A percentile compares a stretch with the other conserved stretches of the same genome.
Conservation (phyloP, 1,140 invertebrate genomes). For the Drosophila littoralis region DNA sequence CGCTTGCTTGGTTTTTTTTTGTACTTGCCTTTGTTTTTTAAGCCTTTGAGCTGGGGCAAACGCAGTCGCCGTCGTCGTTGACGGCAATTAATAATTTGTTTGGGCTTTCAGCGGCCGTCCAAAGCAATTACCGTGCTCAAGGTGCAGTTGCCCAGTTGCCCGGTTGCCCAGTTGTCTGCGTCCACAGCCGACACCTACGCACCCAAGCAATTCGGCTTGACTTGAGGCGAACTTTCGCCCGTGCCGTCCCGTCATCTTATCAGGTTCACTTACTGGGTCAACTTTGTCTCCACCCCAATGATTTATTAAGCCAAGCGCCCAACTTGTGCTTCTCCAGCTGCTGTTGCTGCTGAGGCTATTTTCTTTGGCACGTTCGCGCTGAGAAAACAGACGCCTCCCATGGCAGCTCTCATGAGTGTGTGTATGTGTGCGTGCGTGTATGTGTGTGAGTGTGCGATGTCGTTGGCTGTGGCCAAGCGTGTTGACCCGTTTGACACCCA, state of each 20-base stretch:
- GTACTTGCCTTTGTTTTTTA: constrained; percentile 23
- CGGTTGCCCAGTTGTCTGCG: background rate
- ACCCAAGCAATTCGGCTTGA: constrained; percentile 50
- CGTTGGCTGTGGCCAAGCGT: constrained; percentile 12
- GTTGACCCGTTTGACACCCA: constrained; percentile 33
- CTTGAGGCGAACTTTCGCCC: constrained; percentile 56
- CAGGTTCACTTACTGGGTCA: constrained; percentile 68
- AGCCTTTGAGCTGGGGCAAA: constrained; percentile 60
- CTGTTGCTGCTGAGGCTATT: constrained; percentile 49
- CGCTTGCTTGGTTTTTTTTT: background rate
- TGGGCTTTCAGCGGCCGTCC: constrained; percentile 76
- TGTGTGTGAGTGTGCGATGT: background rate
- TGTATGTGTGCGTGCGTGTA: background rate
- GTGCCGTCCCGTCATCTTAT: constrained; percentile 37
- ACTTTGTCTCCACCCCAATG: constrained; percentile 37
- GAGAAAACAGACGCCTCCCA: constrained; percentile 44
- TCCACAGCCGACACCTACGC: constrained; percentile 43
- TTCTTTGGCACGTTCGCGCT: constrained; percentile 62
- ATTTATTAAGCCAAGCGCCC: constrained; percentile 54
- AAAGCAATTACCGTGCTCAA: constrained; percentile 67
- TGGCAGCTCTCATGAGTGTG: constrained; percentile 17
- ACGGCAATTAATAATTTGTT: constrained; percentile 74
- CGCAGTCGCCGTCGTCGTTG: constrained; percentile 24
- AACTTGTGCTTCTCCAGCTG: background rate
- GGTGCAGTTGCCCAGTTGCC: constrained; percentile 29